Evolutionary conservation across 2,888 invertebrate genomes (phyloP).

Genomic region (Tromatobia lineatoria): DNA sequence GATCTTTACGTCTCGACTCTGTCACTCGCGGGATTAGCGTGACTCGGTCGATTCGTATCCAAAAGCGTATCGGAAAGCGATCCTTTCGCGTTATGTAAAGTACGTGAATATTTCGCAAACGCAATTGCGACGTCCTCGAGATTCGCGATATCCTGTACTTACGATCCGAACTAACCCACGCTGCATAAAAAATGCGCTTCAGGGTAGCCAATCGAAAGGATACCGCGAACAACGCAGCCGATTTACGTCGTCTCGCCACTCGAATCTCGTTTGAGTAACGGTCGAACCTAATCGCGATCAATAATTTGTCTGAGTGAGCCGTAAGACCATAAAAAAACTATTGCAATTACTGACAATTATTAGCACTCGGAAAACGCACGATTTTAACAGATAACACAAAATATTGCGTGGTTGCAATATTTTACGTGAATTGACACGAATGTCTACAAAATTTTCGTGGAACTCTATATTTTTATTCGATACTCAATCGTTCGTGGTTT

Average conservation of each 20-base stretch:
- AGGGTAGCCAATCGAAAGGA: slow-evolving; percentile 1
- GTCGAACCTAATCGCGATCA: neutral
- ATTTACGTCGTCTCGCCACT: neutral
- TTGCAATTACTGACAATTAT: too few relatives aligned
- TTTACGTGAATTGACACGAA: too few relatives aligned
- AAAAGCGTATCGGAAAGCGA: neutral
- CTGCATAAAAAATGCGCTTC: neutral
- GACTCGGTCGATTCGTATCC: neutral
- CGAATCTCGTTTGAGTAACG: slow-evolving; percentile 27
- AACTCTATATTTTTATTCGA: too few relatives aligned
- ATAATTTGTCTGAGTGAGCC: too few relatives aligned
- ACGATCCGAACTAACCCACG: neutral
- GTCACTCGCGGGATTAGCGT: neutral
- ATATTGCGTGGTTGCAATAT: too few relatives aligned
- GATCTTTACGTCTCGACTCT: neutral
- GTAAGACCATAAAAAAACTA: too few relatives aligned
- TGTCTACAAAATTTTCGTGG: too few relatives aligned
- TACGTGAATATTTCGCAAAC: neutral
- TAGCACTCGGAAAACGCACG: too few relatives aligned
- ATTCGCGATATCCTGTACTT: slow-evolving; percentile 12
- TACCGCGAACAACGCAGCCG: neutral
- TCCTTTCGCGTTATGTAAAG: neutral
- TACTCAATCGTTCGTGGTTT: too few relatives aligned
- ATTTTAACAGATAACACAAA: too few relatives aligned
- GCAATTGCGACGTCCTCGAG: neutral